phyloP scores from a whole-genome alignment of 2,888 invertebrate genomes.

The Campoplex nolae region DNA sequence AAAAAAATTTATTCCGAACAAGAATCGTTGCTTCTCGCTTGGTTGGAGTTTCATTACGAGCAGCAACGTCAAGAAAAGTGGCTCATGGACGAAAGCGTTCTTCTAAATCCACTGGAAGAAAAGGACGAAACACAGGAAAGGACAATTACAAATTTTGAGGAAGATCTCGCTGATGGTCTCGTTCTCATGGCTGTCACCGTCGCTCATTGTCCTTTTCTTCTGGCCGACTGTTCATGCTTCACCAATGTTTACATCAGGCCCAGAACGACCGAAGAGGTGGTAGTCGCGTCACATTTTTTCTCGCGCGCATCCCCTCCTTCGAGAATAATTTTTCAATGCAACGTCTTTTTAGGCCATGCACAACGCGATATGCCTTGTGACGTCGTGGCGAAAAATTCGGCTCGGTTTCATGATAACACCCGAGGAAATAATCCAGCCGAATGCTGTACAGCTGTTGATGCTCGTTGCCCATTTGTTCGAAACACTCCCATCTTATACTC shows the following conservation, averaged over 20 bases:
- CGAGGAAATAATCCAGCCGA: conserved; percentile 86
- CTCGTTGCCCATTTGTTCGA: conserved; percentile 86
- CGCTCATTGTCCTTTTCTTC: conserved; percentile 87
- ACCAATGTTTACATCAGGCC: conserved; percentile 85
- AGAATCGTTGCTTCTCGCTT: conserved; percentile 82
- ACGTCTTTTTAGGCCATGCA: conserved; percentile 83
- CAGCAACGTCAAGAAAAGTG: conserved; percentile 83
- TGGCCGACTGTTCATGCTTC: conserved; percentile 85
- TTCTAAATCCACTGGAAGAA: conserved; percentile 61
- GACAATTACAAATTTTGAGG: conserved; percentile 84
- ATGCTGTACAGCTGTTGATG: conserved; percentile 87
- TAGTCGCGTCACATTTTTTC: neutral
- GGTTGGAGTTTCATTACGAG: conserved; percentile 84
- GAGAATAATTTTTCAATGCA: too few relatives aligned
- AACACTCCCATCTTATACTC: conserved; percentile 85
- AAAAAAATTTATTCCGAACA: conserved; percentile 51
- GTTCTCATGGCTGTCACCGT: conserved; percentile 86
- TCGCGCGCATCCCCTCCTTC: too few relatives aligned
- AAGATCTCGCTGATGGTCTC: conserved; percentile 86
- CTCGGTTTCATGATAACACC: conserved; percentile 86
- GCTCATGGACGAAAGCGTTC: conserved; percentile 80
- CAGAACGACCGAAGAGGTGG: conserved; percentile 81
- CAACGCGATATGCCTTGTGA: conserved; percentile 86
- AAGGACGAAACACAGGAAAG: conserved; percentile 62
- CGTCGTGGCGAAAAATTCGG: conserved; percentile 86